A percentile compares a stretch with the other conserved stretches of the same genome.
Conservation (phyloP, 2,888 invertebrate species). For the Lithophane socia region DNA sequence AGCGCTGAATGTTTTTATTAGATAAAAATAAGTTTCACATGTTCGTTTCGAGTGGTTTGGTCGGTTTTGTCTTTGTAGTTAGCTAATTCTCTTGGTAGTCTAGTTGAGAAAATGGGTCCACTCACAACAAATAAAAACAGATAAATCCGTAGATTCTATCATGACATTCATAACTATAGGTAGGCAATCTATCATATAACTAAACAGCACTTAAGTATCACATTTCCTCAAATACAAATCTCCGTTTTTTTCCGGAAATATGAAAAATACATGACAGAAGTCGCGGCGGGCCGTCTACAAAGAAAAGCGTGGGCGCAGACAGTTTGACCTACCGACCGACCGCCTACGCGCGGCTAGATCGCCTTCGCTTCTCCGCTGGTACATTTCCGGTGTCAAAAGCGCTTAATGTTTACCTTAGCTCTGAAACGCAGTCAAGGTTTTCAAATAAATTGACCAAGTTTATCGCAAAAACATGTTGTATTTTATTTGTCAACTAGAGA, state of each 20-base stretch:
- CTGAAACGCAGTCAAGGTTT: constrained; percentile 15
- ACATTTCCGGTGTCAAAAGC: constrained; percentile 35
- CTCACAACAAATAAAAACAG: no score
- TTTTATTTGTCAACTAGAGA: background rate
- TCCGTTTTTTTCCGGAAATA: constrained; percentile 4
- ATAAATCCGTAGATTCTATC: no score
- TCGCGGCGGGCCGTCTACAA: constrained; percentile 49
- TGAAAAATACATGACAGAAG: constrained; percentile 46
- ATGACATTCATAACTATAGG: no score
- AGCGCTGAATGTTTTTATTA: background rate
- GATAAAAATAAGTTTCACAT: no score
- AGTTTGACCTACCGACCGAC: constrained; percentile 50
- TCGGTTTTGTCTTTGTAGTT: no score
- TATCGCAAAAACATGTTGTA: background rate
- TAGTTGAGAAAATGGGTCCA: no score
- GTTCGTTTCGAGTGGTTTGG: no score
- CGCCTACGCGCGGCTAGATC: constrained; percentile 33
- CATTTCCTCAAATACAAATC: constrained; percentile 26
- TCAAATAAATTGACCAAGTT: background rate
- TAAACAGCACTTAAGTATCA: constrained; percentile 12
- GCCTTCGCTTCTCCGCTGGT: constrained; percentile 21
- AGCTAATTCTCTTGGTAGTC: no score
- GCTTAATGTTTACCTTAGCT: background rate
- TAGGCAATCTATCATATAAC: background rate
- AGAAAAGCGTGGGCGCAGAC: constrained; percentile 51